phyloP scores from a whole-genome alignment of 1,140 invertebrate species.

The Heliconius nattereri region DNA sequence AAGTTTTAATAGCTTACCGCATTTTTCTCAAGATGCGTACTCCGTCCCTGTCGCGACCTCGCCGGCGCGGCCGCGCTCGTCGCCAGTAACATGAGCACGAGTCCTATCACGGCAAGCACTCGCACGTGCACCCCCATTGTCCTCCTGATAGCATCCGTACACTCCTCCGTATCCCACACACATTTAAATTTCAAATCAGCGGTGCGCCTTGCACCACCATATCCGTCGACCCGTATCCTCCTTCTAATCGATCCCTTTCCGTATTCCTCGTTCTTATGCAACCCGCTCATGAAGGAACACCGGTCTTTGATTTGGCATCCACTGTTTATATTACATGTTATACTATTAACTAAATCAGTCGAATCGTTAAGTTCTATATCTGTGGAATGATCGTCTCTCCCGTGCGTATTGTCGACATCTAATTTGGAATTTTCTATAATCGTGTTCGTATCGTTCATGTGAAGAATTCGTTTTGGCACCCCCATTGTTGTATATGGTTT shows the following conservation, averaged over 20 bases:
- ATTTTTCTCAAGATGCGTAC: slow-evolving; percentile 58
- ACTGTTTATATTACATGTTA: slow-evolving; percentile 54
- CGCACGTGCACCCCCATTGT: slow-evolving; percentile 66
- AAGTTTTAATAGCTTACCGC: slow-evolving; percentile 58
- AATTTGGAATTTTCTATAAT: slow-evolving; percentile 40
- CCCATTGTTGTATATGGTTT: slow-evolving; percentile 29
- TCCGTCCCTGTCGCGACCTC: slow-evolving; percentile 50
- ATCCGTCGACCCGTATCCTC: slow-evolving; percentile 58
- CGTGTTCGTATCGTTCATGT: slow-evolving; percentile 40
- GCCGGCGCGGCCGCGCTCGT: slow-evolving; percentile 58
- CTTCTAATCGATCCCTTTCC: slow-evolving; percentile 67
- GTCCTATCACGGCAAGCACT: slow-evolving; percentile 52
- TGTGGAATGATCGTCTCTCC: slow-evolving; percentile 62
- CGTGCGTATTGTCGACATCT: slow-evolving; percentile 48
- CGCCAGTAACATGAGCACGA: slow-evolving; percentile 59
- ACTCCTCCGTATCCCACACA: slow-evolving; percentile 49
- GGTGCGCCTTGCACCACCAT: slow-evolving; percentile 61
- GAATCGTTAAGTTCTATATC: slow-evolving; percentile 59
- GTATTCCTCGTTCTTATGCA: slow-evolving; percentile 62
- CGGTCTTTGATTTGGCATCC: slow-evolving; percentile 58
- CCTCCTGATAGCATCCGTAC: slow-evolving; percentile 55
- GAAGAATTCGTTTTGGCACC: slow-evolving; percentile 24
- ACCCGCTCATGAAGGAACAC: slow-evolving; percentile 46
- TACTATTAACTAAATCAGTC: slow-evolving; percentile 73
- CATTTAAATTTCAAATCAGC: slow-evolving; percentile 73